phyloP scores from a whole-genome alignment of 2,797 vertebrate genomes.

The Monodelphis domestica region DNA sequence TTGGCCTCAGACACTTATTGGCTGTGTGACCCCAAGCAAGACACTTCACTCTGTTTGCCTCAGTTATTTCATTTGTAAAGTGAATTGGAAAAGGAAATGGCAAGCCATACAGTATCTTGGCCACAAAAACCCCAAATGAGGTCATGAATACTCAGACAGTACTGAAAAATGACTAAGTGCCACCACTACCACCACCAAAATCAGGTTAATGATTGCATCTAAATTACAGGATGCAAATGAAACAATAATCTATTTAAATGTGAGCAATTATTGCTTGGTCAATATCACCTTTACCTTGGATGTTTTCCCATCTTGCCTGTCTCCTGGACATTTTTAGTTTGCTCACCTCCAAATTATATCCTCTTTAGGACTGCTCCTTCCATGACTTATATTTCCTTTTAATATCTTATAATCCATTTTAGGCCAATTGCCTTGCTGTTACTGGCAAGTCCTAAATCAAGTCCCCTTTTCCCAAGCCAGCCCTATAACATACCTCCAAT shows the following conservation, averaged over 20 bases:
- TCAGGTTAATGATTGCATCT: neutral
- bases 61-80: no score
- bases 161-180: no score
- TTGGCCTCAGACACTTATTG: no score
- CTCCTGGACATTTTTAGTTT: neutral
- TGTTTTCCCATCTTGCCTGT: neutral
- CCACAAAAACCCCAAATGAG: no score
- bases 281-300: neutral
- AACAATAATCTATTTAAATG: neutral
- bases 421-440: neutral
- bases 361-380: neutral
- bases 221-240: neutral
- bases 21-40: no score
- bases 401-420: conserved; percentile 2
- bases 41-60: no score
- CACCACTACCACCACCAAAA: no score
- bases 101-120: no score
- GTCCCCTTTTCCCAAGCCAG: neutral
- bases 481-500: conserved; percentile 1
- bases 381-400: neutral
- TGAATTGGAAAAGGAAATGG: no score
- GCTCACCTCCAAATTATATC: neutral
- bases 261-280: neutral
- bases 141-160: no score
- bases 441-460: neutral